Evolutionary conservation across 1,140 invertebrate species (phyloP).

Genomic region (Tetranychus cinnabarinus): DNA sequence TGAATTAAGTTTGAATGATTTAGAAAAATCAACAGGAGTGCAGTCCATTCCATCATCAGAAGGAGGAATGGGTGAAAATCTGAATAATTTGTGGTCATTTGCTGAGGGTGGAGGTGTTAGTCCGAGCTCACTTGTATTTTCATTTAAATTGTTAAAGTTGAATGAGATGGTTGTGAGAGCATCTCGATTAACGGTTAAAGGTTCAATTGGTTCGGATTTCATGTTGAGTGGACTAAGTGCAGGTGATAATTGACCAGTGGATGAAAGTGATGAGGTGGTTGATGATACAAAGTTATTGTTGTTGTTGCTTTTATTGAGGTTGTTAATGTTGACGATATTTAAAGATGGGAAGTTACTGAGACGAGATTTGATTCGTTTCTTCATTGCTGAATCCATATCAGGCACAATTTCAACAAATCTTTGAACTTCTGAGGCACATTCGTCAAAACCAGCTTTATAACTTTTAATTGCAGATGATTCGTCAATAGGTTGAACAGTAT

Average conservation of each 20-base stretch:
- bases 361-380: slow-evolving; percentile 33
- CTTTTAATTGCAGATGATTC: slow-evolving; percentile 29
- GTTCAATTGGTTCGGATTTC: too few relatives aligned
- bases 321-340: background rate
- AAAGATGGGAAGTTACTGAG: background rate
- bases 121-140: background rate
- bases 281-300: background rate
- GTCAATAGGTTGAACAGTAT: slow-evolving; percentile 22
- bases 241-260: slow-evolving; percentile 1
- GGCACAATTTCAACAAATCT: slow-evolving; percentile 20
- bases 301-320: background rate
- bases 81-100: background rate
- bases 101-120: background rate
- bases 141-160: background rate
- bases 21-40: background rate
- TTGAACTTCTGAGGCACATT: slow-evolving; percentile 59
- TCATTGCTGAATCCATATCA: slow-evolving; percentile 32
- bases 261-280: slow-evolving; percentile 4
- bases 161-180: background rate
- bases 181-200: background rate
- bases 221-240: background rate
- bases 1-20: background rate
- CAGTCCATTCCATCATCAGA: slow-evolving; percentile 3
- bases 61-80: background rate
- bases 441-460: slow-evolving; percentile 61